A percentile compares a stretch with the other conserved stretches of the same genome.
phyloP scores from a whole-genome alignment of 2,113 vertebrate genomes.

The Saiga tatarica region DNA sequence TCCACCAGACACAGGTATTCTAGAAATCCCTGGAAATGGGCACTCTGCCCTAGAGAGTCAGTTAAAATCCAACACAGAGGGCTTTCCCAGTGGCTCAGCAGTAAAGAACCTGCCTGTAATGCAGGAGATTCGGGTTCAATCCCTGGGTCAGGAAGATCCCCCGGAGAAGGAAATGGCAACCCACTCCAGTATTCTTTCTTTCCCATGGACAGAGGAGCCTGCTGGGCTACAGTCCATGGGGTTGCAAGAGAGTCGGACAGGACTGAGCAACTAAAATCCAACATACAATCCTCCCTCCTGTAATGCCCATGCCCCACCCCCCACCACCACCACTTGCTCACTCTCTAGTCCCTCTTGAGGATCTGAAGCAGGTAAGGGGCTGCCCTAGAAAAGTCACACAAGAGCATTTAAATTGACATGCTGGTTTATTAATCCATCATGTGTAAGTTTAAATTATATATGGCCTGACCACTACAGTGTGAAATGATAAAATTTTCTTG shows the following conservation, averaged over 20 bases:
- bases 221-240: background rate
- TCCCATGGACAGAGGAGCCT: background rate
- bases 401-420: background rate
- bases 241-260: background rate
- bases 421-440: background rate
- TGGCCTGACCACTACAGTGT: background rate
- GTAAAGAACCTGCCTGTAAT: background rate
- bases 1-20: background rate
- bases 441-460: background rate
- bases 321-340: background rate
- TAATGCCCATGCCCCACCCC: background rate
- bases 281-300: background rate
- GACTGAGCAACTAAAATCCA: background rate
- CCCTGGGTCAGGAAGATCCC: background rate
- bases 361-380: background rate
- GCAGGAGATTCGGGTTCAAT: background rate
- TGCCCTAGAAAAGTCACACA: background rate
- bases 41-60: background rate
- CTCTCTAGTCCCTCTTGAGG: background rate
- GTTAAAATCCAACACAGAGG: background rate
- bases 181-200: background rate
- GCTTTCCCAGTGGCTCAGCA: background rate
- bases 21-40: background rate
- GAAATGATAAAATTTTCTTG: background rate
- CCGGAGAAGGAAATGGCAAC: background rate